phyloP scores from a whole-genome alignment of 2,888 invertebrate genomes.

The Pilophorus perplexus region DNA sequence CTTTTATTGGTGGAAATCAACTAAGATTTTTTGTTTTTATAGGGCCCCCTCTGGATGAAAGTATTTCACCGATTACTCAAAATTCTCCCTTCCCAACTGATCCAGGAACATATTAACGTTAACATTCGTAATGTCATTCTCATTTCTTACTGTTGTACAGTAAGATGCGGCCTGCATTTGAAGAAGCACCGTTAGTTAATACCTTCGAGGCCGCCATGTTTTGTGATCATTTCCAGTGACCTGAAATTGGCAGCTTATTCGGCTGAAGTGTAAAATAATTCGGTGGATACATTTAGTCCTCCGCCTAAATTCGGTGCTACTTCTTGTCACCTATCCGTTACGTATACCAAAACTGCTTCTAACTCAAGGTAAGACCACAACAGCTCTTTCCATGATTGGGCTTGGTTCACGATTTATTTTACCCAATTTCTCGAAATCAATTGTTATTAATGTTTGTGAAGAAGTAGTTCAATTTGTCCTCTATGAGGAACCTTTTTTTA shows the following conservation, averaged over 20 bases:
- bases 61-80: too few relatives aligned
- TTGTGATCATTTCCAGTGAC: conserved; percentile 32
- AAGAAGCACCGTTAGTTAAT: conserved; percentile 29
- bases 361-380: conserved; percentile 30
- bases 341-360: conserved; percentile 30
- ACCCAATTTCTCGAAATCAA: conserved; percentile 1
- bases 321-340: conserved; percentile 24
- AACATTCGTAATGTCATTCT: too few relatives aligned
- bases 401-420: background rate
- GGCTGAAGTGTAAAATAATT: conserved; percentile 17
- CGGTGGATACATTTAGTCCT: conserved; percentile 10
- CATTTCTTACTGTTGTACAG: conserved; percentile 2
- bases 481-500: background rate
- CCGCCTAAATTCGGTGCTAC: conserved; percentile 37
- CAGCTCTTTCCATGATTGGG: conserved; percentile 17
- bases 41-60: too few relatives aligned
- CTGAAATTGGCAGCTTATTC: conserved; percentile 29
- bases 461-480: background rate
- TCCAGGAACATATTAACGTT: too few relatives aligned
- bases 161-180: conserved; percentile 4
- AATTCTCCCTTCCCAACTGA: too few relatives aligned
- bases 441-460: too few relatives aligned
- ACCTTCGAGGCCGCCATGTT: conserved; percentile 28
- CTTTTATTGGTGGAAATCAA: conserved; percentile 11
- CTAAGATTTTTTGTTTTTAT: too few relatives aligned